Evolutionary conservation across 2,888 invertebrate species (phyloP), one percentile per base, ranked within the genome.

Genomic region (Halictus ligatus): DNA sequence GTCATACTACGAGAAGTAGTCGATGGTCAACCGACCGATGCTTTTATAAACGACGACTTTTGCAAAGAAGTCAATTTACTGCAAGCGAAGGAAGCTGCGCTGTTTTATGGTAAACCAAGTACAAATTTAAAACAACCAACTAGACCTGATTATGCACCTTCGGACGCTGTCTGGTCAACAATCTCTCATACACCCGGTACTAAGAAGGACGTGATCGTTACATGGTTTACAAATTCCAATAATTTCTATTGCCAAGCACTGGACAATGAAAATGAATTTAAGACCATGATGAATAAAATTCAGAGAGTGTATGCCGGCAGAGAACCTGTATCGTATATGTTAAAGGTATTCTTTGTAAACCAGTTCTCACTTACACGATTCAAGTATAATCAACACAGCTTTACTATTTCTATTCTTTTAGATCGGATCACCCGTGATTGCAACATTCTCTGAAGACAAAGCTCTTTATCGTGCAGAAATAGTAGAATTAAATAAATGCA

Each of bases 161-260:
- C 96, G 0, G 95, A 96, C 15, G 95, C 95, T 0, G 94, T 95
- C 0, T 97, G 96, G 95, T 80, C 89, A 0, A 95, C 96, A 7
- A 95, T 95, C 0, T 91, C 95, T 0, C 94, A 97, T 5, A 95
- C 96, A 35, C 93, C 96, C 0, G 96, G 96, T 25, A 95, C 95
- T 0, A 96, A 96, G 78, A 96, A 96, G 78, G 96, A 96, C 81
- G 96, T 97, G 0, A 96, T 96, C 2, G 96, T 98, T 64, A 97
- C 97, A 2, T 98, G 98, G 98, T 97, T 98, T 93, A 96, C 97
- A 80, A 97, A 97, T 85, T 98, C 98, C 0, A 96, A 96, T 85
- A 96, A 96, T 90, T 98, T 98, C 94, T 97, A 96, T 94, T 96
- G 97, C 0, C 97, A 97, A 91, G 95, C 96, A 29, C 85, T 92